A percentile compares a stretch with the other conserved stretches of the same genome.
These are phyloP conservation scores for Solea senegalensis DNA, from an alignment of 2,113 vertebrate genomes.

Conservation along the genomic window DNA sequence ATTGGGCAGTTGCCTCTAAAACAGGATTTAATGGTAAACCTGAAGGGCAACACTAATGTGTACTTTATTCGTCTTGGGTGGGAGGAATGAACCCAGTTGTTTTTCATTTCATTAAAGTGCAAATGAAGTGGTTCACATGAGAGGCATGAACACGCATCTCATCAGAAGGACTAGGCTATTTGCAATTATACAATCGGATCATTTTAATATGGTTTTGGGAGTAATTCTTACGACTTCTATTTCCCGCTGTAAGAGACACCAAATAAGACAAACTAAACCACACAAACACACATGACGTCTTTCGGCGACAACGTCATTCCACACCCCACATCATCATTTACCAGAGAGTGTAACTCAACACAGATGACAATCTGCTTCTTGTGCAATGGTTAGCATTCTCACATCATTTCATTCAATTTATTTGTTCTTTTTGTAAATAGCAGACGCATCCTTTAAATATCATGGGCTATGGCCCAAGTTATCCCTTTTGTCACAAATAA, in stretches of 20 bases:
- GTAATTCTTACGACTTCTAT: background rate
- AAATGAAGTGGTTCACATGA: constrained; percentile 43
- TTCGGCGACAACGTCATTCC: background rate
- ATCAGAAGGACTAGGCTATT: constrained; percentile 15
- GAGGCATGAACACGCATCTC: constrained; percentile 28
- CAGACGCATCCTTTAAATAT: constrained; percentile 9
- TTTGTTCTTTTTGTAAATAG: background rate
- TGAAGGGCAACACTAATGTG: background rate
- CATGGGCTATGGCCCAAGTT: background rate
- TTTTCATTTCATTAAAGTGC: constrained; percentile 62
- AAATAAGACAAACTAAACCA: background rate
- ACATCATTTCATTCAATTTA: background rate
- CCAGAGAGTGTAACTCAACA: constrained; percentile 8
- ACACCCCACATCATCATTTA: constrained; percentile 14
- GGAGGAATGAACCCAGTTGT: constrained; percentile 56
- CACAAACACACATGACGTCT: background rate
- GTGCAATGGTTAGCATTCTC: constrained; percentile 26
- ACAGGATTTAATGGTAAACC: constrained; percentile 53
- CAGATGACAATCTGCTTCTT: constrained; percentile 21
- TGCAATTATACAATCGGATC: constrained; percentile 10
- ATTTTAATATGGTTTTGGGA: constrained; percentile 19
- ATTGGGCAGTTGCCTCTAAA: constrained; percentile 32
- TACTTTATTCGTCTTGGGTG: constrained; percentile 56
- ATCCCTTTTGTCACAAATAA: constrained; percentile 1
- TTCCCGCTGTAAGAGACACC: constrained; percentile 3